Base-by-base conservation (phyloP, 2,888 invertebrate genomes). In the Lasioglossum malachurum region DNA sequence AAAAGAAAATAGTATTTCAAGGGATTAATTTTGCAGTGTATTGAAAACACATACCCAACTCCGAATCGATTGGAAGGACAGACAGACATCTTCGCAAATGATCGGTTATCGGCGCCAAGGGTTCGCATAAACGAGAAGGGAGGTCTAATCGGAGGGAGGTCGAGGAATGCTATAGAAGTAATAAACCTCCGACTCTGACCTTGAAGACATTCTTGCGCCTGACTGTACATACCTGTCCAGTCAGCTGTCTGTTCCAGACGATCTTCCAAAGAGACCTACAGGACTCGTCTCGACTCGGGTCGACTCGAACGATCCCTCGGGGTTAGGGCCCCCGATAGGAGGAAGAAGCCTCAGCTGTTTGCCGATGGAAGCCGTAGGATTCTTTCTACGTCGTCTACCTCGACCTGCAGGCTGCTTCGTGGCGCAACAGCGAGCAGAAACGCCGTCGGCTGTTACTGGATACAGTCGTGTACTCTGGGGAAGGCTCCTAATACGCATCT, bases 331-430 rank as follows among this genome's bases (percentile, higher is more conserved):
- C 90, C 90, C 85, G 88, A 84, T 76, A 87, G 86, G 80, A 87
- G 77, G 79, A 91, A 86, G 93, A 93, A 94, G 93, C 94, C 93
- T 94, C 93, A 93, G 93, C 93, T 94, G 94, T 94, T 94, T 93
- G 92, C 91, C 91, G 83, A 93, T 93, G 93, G 94, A 94, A 94
- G 93, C 94, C 94, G 77, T 94, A 92, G 87, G 82, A 88, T 78
- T 72, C 44, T 82, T 81, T 86, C 88, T 88, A 86, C 86, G 57
- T 69, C 60, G 86, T 78, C 83, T 78, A 86, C 74, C 83, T 67
- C 41, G 73, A 71, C 81, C 80, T 69, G 75, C 75, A 76, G 80
- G 81, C 83, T 67, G 82, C 87, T 88, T 74, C 82, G 76, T 79
- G 73, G 83, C 85, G 83, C 87, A 83, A 87, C 82, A 84, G 85